Conservation (phyloP, 2,797 vertebrate species). For the Macropus fuliginosus region DNA sequence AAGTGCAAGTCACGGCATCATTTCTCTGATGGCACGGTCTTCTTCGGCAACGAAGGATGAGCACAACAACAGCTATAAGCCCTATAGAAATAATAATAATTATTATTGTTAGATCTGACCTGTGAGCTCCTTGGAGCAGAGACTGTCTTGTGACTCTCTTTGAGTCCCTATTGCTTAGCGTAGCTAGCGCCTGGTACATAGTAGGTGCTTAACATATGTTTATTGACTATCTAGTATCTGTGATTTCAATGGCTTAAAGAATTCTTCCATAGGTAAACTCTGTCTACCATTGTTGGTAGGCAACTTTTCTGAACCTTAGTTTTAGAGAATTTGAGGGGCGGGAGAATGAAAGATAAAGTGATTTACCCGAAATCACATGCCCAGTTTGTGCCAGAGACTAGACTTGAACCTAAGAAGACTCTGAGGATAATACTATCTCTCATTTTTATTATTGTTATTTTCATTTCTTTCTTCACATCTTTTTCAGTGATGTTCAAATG, state of each 20-base stretch:
- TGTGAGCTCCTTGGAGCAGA: not conserved
- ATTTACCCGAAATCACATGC: not conserved
- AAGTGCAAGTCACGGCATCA: no score
- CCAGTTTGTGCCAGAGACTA: not conserved
- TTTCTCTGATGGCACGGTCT: no score
- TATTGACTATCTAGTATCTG: not conserved
- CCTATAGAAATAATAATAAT: not conserved
- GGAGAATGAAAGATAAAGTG: not conserved
- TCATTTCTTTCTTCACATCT: not conserved
- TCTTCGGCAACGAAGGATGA: no score
- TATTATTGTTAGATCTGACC: not conserved
- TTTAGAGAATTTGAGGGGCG: not conserved
- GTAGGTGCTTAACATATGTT: not conserved
- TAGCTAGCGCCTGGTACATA: not conserved
- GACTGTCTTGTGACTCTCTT: not conserved
- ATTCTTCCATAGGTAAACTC: not conserved
- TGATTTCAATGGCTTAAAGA: not conserved
- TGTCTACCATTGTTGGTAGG: not conserved
- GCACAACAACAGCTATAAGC: not conserved
- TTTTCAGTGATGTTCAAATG: not conserved
- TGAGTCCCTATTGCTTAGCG: not conserved
- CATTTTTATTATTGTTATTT: not conserved
- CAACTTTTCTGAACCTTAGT: not conserved
- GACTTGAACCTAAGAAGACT: not conserved
- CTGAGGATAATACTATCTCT: not conserved